phyloP scores from a whole-genome alignment of 2,888 invertebrate species.

The Acleris cristana region DNA sequence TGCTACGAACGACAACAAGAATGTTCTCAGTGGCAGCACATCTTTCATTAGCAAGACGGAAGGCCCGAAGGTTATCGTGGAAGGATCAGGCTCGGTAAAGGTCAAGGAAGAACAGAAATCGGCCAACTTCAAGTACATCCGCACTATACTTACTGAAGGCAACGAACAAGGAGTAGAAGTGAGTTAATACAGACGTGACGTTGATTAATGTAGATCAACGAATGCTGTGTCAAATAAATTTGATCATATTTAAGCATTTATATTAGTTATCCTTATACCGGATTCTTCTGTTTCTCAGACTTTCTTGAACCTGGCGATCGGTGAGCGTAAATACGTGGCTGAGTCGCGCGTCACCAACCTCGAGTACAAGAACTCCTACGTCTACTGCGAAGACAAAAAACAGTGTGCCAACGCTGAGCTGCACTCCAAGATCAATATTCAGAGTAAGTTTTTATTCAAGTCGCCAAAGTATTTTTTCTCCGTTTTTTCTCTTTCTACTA shows the following conservation, averaged over 20 bases:
- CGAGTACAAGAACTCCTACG: slow-evolving; percentile 87
- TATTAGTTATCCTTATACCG: background rate
- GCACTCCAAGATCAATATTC: slow-evolving; percentile 81
- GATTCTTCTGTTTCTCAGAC: slow-evolving; percentile 60
- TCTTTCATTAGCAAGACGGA: slow-evolving; percentile 88
- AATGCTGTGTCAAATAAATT: no score
- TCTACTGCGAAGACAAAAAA: slow-evolving; percentile 91
- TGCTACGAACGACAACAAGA: slow-evolving; percentile 86
- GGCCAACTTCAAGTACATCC: slow-evolving; percentile 89
- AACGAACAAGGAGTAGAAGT: slow-evolving; percentile 87
- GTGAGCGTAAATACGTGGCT: slow-evolving; percentile 87
- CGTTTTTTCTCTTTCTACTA: no score
- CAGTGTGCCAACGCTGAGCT: slow-evolving; percentile 90
- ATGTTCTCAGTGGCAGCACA: slow-evolving; percentile 88
- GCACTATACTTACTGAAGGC: slow-evolving; percentile 85
- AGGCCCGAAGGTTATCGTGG: slow-evolving; percentile 87
- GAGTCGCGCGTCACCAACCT: slow-evolving; percentile 89
- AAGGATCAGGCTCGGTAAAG: slow-evolving; percentile 89
- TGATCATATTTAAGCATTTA: no score
- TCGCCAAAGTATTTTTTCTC: no score
- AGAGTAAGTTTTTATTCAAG: slow-evolving; percentile 59
- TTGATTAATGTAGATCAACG: background rate
- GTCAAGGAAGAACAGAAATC: slow-evolving; percentile 87
- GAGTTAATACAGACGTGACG: slow-evolving; percentile 22
- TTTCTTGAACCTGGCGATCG: slow-evolving; percentile 87